Conservation (phyloP, 2,113 vertebrate genomes). For the Regulus satrapa region DNA sequence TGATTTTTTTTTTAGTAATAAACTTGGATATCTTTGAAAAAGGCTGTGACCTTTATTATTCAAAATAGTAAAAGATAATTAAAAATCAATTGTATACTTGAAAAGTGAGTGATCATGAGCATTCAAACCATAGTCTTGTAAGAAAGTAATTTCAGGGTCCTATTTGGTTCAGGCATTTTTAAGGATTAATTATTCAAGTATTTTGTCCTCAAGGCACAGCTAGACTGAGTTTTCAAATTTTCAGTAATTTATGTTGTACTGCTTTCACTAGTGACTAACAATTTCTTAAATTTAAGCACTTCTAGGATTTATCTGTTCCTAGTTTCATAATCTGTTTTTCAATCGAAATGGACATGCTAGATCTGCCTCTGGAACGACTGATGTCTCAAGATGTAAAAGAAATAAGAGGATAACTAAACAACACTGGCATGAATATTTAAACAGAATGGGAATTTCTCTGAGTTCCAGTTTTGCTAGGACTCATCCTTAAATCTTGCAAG, state of each 20-base stretch:
- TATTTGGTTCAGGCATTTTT: not conserved
- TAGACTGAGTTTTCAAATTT: not conserved
- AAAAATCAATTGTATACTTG: not conserved
- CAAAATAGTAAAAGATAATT: not conserved
- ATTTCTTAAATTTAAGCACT: not conserved
- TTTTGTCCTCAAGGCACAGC: not conserved
- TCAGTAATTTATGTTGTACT: not conserved
- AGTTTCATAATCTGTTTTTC: not conserved
- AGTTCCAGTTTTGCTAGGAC: not conserved
- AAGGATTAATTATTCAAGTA: not conserved
- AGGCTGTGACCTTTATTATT: constrained; percentile 22
- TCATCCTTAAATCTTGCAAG: not conserved
- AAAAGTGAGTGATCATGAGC: not conserved
- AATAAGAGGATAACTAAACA: not conserved
- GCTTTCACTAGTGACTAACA: not conserved
- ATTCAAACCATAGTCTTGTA: not conserved
- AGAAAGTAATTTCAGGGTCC: not conserved
- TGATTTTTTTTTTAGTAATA: constrained; percentile 83
- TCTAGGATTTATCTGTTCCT: not conserved
- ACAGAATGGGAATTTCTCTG: not conserved
- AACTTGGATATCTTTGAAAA: constrained; percentile 66
- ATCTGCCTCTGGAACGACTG: not conserved
- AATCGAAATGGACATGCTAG: not conserved
- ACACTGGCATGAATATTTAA: not conserved
- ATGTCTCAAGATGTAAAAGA: not conserved